Conservation (phyloP, 2,888 invertebrate species). For the Xestia rhomboidea region DNA sequence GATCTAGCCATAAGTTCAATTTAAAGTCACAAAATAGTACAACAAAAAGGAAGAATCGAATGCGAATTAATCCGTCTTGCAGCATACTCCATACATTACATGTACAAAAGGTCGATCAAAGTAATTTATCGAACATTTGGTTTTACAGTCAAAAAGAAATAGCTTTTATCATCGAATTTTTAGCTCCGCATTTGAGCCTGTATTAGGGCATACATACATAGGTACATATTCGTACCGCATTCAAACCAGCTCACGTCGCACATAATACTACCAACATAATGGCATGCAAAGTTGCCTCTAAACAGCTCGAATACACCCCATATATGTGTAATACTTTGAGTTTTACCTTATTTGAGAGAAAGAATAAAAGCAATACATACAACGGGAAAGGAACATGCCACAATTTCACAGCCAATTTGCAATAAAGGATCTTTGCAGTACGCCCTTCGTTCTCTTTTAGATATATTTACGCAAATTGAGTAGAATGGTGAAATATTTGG, state of each 20-base stretch:
- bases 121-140: conserved; percentile 44
- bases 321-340: conserved; percentile 52
- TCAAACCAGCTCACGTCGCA: conserved; percentile 39
- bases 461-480: conserved; percentile 65
- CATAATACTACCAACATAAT: conserved; percentile 54
- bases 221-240: conserved; percentile 17
- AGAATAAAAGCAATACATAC: conserved; percentile 58
- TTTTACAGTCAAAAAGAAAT: conserved; percentile 30
- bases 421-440: conserved; percentile 66
- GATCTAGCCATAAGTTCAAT: neutral
- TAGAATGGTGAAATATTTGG: conserved; percentile 57
- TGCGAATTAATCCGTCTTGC: neutral
- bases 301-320: conserved; percentile 52
- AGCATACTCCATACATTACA: conserved; percentile 12
- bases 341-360: conserved; percentile 53
- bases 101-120: conserved; percentile 46
- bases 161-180: conserved; percentile 41
- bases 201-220: conserved; percentile 35
- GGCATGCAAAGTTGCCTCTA: conserved; percentile 55
- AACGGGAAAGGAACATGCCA: conserved; percentile 57
- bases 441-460: conserved; percentile 51
- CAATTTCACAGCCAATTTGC: conserved; percentile 70
- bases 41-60: neutral
- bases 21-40: neutral
- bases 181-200: conserved; percentile 16